phyloP scores from a whole-genome alignment of 92 coral and sea anemone genomes.

The Porites evermanni region DNA sequence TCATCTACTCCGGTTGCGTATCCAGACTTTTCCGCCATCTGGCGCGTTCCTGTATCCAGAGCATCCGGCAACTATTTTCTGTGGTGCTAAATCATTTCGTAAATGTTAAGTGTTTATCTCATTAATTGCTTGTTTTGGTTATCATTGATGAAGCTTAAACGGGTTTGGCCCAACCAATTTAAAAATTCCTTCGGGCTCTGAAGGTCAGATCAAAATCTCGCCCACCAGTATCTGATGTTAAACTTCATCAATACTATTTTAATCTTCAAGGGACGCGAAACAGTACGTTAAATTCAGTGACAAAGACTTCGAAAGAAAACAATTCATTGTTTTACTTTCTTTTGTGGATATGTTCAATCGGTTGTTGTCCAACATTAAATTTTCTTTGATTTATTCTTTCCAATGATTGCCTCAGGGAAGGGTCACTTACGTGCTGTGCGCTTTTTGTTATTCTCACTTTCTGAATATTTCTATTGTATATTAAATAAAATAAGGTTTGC shows the following conservation, averaged over 20 bases:
- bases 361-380: background rate
- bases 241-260: background rate
- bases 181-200: conserved; percentile 20
- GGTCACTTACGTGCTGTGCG: background rate
- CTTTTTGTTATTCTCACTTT: background rate
- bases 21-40: conserved; percentile 2
- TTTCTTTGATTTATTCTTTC: background rate
- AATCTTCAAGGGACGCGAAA: background rate
- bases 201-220: conserved; percentile 19
- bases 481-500: background rate
- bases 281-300: background rate
- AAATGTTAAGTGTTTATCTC: background rate
- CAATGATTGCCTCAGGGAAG: background rate
- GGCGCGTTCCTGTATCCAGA: background rate
- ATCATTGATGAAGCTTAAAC: conserved; percentile 10
- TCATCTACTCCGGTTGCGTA: background rate
- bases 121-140: conserved; percentile 37
- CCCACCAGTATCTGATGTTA: background rate
- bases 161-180: conserved; percentile 6
- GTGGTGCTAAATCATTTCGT: conserved; percentile 1
- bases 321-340: background rate
- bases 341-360: background rate
- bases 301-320: background rate
- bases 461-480: background rate
- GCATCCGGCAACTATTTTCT: background rate